Base-by-base conservation (phyloP, 2,888 invertebrate genomes). In the Autographa pulchrina region DNA sequence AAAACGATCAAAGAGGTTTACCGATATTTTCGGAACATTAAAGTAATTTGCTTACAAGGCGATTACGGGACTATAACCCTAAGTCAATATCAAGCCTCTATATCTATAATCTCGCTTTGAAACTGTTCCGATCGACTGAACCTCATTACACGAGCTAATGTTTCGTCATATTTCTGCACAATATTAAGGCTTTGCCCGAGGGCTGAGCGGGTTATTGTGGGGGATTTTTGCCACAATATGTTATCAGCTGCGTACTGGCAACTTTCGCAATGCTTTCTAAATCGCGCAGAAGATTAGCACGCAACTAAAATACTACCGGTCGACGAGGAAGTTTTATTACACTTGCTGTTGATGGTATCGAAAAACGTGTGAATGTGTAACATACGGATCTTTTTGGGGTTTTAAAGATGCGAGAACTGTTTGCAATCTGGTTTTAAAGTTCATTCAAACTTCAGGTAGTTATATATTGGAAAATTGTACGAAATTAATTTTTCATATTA, bases 181-280 rank as follows among this genome's bases (percentile, higher is more conserved):
- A 72, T 77, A 81, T 77, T 76, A 76, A 72, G 77, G 65, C 65
- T 68, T 62, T 81, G 72, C 90, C 92, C 90, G 68, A 70, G 88
- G 91, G 89, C 80, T 80, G 75, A 83, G 80, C 86, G 86, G 85
- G 81, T 87, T 86, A 91, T 90, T 91, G 90, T 90, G 81, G 86
- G 80, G 85, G 86, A 92, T 92, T 93, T 93, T 93, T 92, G 90
- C 92, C 87, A 90, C 89, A 92, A 89, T 88, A 89, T 88, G 89
- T 90, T 93, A 92, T 83, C 91, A 85, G 85, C 86, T 90, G 90
- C 89, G 88, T 89, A 86, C 83, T 67, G 68, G 82, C 90, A 85
- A 88, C 92, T 92, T 93, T 92, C 92, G 87, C 89, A 85, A 84
- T 82, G 88, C 93, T 93, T 93, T 93, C 94, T 93, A 93, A 93